A percentile compares a stretch with the other conserved stretches of the same genome.
These are phyloP conservation scores for Spilarctia lutea DNA, from an alignment of 2,888 invertebrate genomes.

Conservation along the genomic window DNA sequence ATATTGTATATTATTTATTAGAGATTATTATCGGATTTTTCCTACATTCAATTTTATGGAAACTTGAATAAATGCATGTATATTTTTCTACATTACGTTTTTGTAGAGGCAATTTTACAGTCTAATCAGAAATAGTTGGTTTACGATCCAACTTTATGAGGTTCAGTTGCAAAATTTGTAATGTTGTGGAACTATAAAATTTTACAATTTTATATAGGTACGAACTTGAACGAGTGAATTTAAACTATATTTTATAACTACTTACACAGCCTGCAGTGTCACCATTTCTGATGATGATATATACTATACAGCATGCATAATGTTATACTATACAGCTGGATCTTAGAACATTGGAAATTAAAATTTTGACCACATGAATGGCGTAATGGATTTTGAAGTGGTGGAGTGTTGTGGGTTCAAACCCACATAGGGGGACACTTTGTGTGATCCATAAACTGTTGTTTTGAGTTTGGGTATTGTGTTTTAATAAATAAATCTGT, in stretches of 20 bases:
- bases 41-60: conserved; percentile 28
- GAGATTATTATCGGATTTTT: neutral
- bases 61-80: conserved; percentile 46
- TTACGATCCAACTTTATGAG: conserved; percentile 75
- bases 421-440: too few relatives aligned
- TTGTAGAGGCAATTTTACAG: conserved; percentile 56
- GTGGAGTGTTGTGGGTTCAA: too few relatives aligned
- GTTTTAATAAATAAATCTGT: too few relatives aligned
- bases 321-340: neutral
- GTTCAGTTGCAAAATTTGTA: conserved; percentile 71
- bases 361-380: neutral
- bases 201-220: conserved; percentile 52
- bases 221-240: conserved; percentile 34
- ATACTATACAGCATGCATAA: too few relatives aligned
- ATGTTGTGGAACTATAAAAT: conserved; percentile 60
- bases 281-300: too few relatives aligned
- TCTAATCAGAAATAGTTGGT: conserved; percentile 74
- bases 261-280: neutral
- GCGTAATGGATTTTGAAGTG: too few relatives aligned
- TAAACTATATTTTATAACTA: conserved; percentile 29
- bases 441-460: too few relatives aligned
- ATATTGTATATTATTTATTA: neutral
- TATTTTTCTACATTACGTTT: conserved; percentile 42
- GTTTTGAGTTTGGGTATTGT: too few relatives aligned
- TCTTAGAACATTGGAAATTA: neutral